phyloP scores from a whole-genome alignment of 2,113 vertebrate species.

The Todiramphus saurophagus region DNA sequence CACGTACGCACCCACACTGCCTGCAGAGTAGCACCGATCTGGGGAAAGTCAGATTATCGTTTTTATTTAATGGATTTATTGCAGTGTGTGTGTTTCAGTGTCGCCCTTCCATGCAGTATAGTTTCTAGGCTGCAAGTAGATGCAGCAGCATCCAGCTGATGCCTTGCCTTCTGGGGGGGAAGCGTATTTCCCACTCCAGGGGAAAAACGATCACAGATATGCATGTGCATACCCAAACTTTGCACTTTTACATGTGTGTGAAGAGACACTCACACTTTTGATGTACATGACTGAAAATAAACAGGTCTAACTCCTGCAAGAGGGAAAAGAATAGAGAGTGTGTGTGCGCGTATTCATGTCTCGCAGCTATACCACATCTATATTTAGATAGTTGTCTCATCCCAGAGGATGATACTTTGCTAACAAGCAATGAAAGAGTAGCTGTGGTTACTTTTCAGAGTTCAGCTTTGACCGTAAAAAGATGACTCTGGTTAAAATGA shows the following conservation, averaged over 20 bases:
- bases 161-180: not conserved
- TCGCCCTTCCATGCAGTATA: not conserved
- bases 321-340: not conserved
- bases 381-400: slow-evolving; percentile 73
- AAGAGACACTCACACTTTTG: not conserved
- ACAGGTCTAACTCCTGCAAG: not conserved
- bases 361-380: slow-evolving; percentile 24
- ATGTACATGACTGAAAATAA: not conserved
- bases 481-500: not conserved
- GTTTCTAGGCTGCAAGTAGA: not conserved
- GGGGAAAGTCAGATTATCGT: not conserved
- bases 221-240: not conserved
- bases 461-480: not conserved
- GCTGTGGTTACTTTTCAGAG: slow-evolving; percentile 69
- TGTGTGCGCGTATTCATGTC: rapidly evolving
- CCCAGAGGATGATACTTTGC: slow-evolving; percentile 44
- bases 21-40: not conserved
- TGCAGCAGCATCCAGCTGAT: not conserved
- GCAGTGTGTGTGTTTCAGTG: not conserved
- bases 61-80: not conserved
- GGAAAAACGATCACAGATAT: not conserved
- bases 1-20: not conserved
- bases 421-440: slow-evolving; percentile 47
- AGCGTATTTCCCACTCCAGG: not conserved
- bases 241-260: not conserved